Evolutionary conservation across 92 coral and sea anemone genomes (phyloP).

Genomic region (Meandrina meandrites): DNA sequence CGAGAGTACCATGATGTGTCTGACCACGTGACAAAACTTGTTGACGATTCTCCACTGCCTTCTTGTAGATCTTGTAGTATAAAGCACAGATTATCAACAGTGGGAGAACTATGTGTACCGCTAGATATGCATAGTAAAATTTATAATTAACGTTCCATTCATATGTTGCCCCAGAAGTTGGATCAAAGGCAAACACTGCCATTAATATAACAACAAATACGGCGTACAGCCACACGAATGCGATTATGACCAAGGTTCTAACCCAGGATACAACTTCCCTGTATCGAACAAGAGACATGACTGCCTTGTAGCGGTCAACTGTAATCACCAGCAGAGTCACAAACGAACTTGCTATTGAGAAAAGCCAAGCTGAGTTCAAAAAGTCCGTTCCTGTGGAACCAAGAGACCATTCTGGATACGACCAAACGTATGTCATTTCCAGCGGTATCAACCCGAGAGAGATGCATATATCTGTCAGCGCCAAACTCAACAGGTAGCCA

Average conservation of each 20-base stretch:
- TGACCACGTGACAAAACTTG: constrained; percentile 1
- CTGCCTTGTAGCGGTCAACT: constrained; percentile 63
- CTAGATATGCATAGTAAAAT: too few relatives aligned
- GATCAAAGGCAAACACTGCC: constrained; percentile 21
- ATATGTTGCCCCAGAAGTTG: constrained; percentile 35
- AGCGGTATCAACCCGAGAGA: constrained; percentile 58
- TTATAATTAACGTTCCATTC: constrained; percentile 55
- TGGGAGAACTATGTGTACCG: too few relatives aligned
- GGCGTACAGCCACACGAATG: constrained; percentile 30
- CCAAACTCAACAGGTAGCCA: constrained; percentile 52
- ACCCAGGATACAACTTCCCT: constrained; percentile 42
- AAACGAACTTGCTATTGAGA: constrained; percentile 51
- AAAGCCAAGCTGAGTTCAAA: constrained; percentile 57
- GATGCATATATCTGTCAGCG: constrained; percentile 59
- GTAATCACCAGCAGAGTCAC: constrained; percentile 58
- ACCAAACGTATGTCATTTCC: constrained; percentile 55
- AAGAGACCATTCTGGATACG: constrained; percentile 64
- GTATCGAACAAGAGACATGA: constrained; percentile 45
- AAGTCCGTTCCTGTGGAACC: constrained; percentile 56
- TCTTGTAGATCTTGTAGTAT: too few relatives aligned
- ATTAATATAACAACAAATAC: constrained; percentile 32
- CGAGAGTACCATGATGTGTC: constrained; percentile 19
- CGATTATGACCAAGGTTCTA: constrained; percentile 27
- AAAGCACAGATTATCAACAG: too few relatives aligned
- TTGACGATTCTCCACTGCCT: too few relatives aligned